Conservation (phyloP, 2,797 vertebrate genomes). For the Coregonus suidteri region DNA sequence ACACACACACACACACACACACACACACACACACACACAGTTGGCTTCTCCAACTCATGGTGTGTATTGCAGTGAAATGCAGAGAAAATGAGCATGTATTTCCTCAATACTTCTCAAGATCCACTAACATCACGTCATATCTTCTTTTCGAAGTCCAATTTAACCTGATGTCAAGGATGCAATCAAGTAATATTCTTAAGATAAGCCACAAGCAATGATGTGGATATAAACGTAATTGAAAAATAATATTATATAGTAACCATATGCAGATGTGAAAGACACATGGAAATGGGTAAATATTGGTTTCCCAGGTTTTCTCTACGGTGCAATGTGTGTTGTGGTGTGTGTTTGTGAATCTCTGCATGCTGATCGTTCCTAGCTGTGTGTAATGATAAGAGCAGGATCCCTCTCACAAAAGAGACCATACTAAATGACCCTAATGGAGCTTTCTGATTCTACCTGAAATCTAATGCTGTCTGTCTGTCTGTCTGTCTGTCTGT, state of each 20-base stretch:
- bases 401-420: neutral
- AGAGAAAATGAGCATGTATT: neutral
- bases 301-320: too few species aligned
- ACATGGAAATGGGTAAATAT: too few species aligned
- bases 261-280: too few species aligned
- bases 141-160: neutral
- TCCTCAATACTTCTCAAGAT: neutral
- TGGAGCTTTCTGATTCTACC: neutral
- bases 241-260: too few species aligned
- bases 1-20: too few species aligned
- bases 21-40: too few species aligned
- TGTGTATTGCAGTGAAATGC: neutral
- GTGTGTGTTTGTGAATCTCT: neutral
- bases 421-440: neutral
- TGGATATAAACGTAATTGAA: too few species aligned
- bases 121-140: neutral
- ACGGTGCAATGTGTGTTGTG: neutral
- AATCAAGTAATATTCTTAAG: neutral
- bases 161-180: neutral
- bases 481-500: neutral
- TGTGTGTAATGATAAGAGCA: neutral
- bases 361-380: neutral
- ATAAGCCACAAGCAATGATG: neutral
- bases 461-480: neutral
- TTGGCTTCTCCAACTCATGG: neutral